These are phyloP conservation scores for Meloidogyne chitwoodi DNA, from an alignment of 1,140 invertebrate genomes.

Conservation along the genomic window DNA sequence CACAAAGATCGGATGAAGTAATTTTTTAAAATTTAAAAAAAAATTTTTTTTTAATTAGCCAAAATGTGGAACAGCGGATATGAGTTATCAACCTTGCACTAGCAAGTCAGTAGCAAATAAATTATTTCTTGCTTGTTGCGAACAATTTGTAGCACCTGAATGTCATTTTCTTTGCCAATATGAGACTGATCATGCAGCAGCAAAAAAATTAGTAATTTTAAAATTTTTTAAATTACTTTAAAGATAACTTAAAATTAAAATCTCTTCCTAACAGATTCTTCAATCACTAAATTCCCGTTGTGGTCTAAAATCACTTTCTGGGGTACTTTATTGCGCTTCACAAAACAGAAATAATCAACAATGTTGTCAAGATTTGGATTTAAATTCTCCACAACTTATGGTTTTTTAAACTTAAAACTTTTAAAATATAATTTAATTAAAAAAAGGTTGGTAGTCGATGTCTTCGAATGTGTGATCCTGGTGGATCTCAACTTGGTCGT, in stretches of 20 bases:
- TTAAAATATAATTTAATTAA: background rate
- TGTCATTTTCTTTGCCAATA: constrained; percentile 46
- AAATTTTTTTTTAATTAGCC: background rate
- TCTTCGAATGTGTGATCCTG: constrained; percentile 47
- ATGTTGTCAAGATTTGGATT: constrained; percentile 45
- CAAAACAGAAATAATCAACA: constrained; percentile 50
- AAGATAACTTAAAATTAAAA: too few relatives aligned
- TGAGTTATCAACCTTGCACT: constrained; percentile 36
- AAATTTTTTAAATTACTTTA: too few relatives aligned
- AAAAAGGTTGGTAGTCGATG: constrained; percentile 13
- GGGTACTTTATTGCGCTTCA: constrained; percentile 46
- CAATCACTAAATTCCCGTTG: constrained; percentile 37
- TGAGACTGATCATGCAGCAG: constrained; percentile 45
- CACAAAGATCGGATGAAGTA: background rate
- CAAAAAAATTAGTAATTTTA: constrained; percentile 40
- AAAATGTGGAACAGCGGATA: constrained; percentile 27
- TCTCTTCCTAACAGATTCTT: constrained; percentile 20
- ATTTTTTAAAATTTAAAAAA: background rate
- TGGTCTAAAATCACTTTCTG: constrained; percentile 15
- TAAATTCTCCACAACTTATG: constrained; percentile 20
- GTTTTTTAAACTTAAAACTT: background rate
- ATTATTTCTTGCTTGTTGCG: constrained; percentile 23
- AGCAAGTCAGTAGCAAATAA: constrained; percentile 31
- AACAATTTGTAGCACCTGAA: constrained; percentile 39
- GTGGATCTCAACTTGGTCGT: constrained; percentile 36